Base-by-base conservation (phyloP, 2,888 invertebrate genomes). In the Macropis europaea region DNA sequence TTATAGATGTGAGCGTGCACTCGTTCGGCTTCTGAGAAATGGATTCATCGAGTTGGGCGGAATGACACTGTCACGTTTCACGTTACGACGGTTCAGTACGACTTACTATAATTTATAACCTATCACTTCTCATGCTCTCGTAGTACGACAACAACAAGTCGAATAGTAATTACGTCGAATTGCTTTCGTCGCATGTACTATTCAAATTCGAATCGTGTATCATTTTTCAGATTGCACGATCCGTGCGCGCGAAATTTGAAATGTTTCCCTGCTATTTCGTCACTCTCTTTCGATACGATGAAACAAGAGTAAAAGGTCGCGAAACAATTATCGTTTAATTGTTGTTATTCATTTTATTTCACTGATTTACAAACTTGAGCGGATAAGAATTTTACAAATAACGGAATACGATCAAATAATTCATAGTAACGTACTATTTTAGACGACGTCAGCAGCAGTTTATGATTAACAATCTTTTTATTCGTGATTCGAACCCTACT, bases 11-110 rank as follows among this genome's bases (percentile, higher is more conserved):
- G n/a, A 22, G n/a, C 9, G 7, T 13, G 42, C 48, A 43, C 13
- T 70, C 48, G 13, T 28, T 67, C n/a, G 66, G 47, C 53, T 70
- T 70, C 53, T 1, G 28, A 57, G 30, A 52, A 34, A 9, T n/a
- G 17, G 4, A 40, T 26, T 48, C 4, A 26, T 36, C n/a, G 22
- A 28, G 7, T 9, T 62, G 4, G n/a, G 3, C 19, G 9, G 40
- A 47, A 9, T 30, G 6, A 34, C 28, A 42, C 15, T 3, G 24
- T 24, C 15, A 13, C 7, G 24, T 7, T 45, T 47, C 7, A 0
- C 28, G 13, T 28, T 47, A 38, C 1, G 6, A 36, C 2, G 26
- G 24, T 45, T 30, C 6, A 7, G 0, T 24, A 9, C 6, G 15
- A 28, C 4, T 59, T 9, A n/a, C 2, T 26, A 22, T 45, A 36